Base-by-base conservation (phyloP, 2,113 vertebrate genomes). In the Pipa parva region DNA sequence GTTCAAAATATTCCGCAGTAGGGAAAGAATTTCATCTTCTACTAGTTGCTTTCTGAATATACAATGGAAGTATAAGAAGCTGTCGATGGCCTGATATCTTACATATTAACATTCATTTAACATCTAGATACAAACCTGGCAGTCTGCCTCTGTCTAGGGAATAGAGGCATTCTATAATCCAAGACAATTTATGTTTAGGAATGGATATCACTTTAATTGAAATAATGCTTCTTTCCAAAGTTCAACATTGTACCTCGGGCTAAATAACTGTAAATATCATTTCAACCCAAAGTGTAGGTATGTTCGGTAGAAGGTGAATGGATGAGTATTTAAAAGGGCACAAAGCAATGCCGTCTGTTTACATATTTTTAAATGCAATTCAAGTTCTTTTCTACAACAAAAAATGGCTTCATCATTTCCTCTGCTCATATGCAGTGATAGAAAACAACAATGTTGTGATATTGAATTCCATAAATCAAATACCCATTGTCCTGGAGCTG, bases 351-450 rank as follows among this genome's bases (percentile, higher is more conserved):
- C 15, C 33, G 37, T 27, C 33, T 18, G 42, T 48, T 50, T 50
- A 59, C 49, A 22, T 50, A 59, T 68, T 59, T 59, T 22, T 20
- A 59, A 12, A 37, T 49, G 45, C 50, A 59, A 50, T 68, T 50
- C 51, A 45, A 68, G 59, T 59, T 68, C 59, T 50, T 25, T 10
- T 21, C 18, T 46, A 6, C 2, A 31, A 12, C 26, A 37, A 13
- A 36, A 59, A 56, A 27, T 20, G 10, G 17, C 26, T 21, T 42
- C 24, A 4, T 7, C 21, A 31, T 9, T 36, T 20, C 13, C n/a
- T 24, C 49, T 2, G 22, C 45, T 68, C 28, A 59, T 20, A 29
- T 10, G 31, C 9, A 55, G 10, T 28, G n/a, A 9, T 25, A 9
- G 27, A 55, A 31, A 55, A 55, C 2, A 55, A 13, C 28, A 55